Evolutionary conservation across 2,888 invertebrate genomes (phyloP), one percentile per base, ranked within the genome.

Genomic region (Eugnorisma glareosa): DNA sequence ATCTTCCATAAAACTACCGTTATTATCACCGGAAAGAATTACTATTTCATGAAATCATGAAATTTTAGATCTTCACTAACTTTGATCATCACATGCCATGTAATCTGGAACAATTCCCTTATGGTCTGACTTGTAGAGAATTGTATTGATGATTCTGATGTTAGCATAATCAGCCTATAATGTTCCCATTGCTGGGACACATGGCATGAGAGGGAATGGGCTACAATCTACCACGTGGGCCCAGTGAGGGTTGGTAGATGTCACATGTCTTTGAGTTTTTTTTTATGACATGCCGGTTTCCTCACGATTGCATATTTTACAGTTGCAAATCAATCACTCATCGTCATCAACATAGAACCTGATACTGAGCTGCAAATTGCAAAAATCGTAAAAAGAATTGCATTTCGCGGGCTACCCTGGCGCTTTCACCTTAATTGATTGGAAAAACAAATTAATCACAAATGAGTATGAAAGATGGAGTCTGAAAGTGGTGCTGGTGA

Each of bases 401-500:
- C 10, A 35, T 35, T 1, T 71, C 61, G n/a, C 64, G n/a, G 64
- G n/a, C 24, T 64, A 45, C 10, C 59, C 21, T 71, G 21, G 63
- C n/a, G 43, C n/a, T 35, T 71, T 24, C 24, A n/a, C 8, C 45
- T n/a, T 35, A 71, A 64, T 63, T 64, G n/a, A 8, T 15, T 64
- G 8, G n/a, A 8, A 64, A 64, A 40, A 40, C n/a, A 64, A 64
- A n/a, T 40, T n/a, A 64, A 40, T 40, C 15, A 64, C 40, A 40
- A 28, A 64, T 40, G 40, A 15, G n/a, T 64, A 80, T 79, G 80
- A 76, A 84, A 51, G 57, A 48, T 71, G 61, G 73, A 61, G 61
- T 31, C 54, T 61, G 71, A 72, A 73, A 79, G 74, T 74, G 81
- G 78, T 66, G 78, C 78, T 73, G 78, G 78, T 79, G 82, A 51